A percentile compares a stretch with the other conserved stretches of the same genome.
Conservation (phyloP, 2,797 vertebrate genomes). For the Otolemur crassicaudatus region DNA sequence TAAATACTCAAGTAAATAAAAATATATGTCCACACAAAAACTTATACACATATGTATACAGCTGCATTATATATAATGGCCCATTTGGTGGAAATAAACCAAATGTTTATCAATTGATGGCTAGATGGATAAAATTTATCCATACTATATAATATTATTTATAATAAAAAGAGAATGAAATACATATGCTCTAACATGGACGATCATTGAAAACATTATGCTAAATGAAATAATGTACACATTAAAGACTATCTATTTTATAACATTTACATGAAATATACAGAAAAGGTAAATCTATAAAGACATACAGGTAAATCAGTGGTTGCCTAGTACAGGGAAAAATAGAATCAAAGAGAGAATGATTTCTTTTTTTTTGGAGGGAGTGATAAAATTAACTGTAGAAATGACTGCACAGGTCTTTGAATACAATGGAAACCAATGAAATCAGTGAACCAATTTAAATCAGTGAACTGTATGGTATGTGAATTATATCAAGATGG, state of each 20-base stretch:
- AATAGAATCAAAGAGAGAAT: not conserved
- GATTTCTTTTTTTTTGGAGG: not conserved
- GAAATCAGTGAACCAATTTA: too few relatives aligned
- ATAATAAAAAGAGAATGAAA: not conserved
- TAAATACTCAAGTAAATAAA: not conserved
- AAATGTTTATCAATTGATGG: not conserved
- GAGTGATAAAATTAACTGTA: not conserved
- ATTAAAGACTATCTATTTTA: not conserved
- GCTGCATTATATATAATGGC: not conserved
- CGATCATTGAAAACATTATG: not conserved
- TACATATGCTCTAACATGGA: not conserved
- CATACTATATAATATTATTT: not conserved
- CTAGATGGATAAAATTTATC: not conserved
- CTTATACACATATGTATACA: not conserved
- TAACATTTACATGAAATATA: not conserved
- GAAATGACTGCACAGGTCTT: not conserved
- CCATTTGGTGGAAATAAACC: not conserved
- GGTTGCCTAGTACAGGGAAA: not conserved
- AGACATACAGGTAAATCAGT: not conserved
- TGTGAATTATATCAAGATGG: slow-evolving; percentile 20
- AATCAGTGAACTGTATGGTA: not conserved
- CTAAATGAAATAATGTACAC: not conserved
- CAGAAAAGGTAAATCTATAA: not conserved
- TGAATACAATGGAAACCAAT: not conserved
- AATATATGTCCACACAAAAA: not conserved